phyloP scores from a whole-genome alignment of 2,797 vertebrate genomes.

The Aulostomus chinensis region DNA sequence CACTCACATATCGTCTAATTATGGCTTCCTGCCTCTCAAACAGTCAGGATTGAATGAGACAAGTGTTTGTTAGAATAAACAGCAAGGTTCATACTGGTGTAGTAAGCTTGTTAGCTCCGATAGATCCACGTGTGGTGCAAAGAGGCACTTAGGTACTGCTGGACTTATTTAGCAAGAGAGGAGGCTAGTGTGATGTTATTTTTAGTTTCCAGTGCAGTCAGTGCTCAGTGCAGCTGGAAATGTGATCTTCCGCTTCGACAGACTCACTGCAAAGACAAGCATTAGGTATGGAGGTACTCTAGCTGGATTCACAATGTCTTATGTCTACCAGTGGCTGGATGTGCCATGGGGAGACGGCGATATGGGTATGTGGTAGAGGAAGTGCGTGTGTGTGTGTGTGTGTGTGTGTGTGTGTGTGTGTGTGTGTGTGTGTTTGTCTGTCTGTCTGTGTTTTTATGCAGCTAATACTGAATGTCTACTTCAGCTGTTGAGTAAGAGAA shows the following conservation, averaged over 20 bases:
- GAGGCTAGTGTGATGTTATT: slow-evolving; percentile 9
- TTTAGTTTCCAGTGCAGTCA: slow-evolving; percentile 11
- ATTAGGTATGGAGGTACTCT: slow-evolving; percentile 1
- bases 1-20: not conserved
- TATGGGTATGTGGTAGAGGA: slow-evolving; percentile 82
- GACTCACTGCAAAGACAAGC: not conserved
- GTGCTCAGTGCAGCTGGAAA: not conserved
- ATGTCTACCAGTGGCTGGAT: slow-evolving; percentile 85
- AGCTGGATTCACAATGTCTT: slow-evolving; percentile 77
- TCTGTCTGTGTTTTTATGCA: too few relatives aligned
- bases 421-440: too few relatives aligned
- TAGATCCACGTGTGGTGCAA: too few relatives aligned
- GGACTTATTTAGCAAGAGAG: not conserved
- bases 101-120: too few relatives aligned
- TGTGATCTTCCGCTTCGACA: slow-evolving; percentile 3
- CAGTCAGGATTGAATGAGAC: too few relatives aligned
- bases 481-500: too few relatives aligned
- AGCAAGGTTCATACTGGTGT: too few relatives aligned
- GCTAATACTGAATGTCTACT: too few relatives aligned
- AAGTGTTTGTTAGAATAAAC: too few relatives aligned
- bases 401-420: slow-evolving; percentile 1
- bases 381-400: not conserved
- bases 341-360: slow-evolving; percentile 93
- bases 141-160: not conserved
- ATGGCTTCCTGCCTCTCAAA: slow-evolving; percentile 1